Evolutionary conservation across 1,140 invertebrate genomes (phyloP).

Genomic region (Choristoneura fumiferana): DNA sequence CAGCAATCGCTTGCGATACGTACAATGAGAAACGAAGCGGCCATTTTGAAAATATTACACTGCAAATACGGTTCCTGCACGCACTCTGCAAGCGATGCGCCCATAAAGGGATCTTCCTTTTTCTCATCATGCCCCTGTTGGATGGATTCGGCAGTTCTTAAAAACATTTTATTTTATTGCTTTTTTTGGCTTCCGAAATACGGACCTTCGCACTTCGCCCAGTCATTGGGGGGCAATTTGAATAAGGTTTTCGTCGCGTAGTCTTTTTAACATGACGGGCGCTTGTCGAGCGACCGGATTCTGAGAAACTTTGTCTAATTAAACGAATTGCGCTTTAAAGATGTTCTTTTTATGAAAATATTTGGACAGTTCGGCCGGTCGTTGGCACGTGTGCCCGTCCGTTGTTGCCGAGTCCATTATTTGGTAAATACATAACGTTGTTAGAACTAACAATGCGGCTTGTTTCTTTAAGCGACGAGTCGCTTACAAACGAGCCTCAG

Average conservation of each 20-base stretch:
- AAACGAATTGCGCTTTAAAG: slow-evolving; percentile 35
- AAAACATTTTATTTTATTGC: slow-evolving; percentile 39
- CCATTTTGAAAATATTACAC: slow-evolving; percentile 47
- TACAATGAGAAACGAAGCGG: slow-evolving; percentile 26
- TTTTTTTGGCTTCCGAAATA: slow-evolving; percentile 48
- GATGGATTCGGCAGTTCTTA: slow-evolving; percentile 42
- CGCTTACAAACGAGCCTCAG: slow-evolving; percentile 23
- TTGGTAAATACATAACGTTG: slow-evolving; percentile 24
- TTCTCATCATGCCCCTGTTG: slow-evolving; percentile 31
- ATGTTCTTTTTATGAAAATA: slow-evolving; percentile 42
- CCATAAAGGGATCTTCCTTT: slow-evolving; percentile 37
- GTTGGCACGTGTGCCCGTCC: neutral
- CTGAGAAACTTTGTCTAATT: slow-evolving; percentile 40
- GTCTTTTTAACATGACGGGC: slow-evolving; percentile 33
- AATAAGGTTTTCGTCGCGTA: slow-evolving; percentile 38
- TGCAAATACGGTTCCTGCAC: slow-evolving; percentile 25
- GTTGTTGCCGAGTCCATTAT: neutral
- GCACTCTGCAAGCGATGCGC: slow-evolving; percentile 28
- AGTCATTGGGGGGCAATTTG: slow-evolving; percentile 46
- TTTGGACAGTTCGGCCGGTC: slow-evolving; percentile 24
- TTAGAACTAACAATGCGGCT: slow-evolving; percentile 32
- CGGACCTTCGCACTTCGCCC: slow-evolving; percentile 46
- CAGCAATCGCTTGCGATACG: slow-evolving; percentile 39
- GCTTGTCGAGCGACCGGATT: slow-evolving; percentile 38
- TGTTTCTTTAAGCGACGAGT: slow-evolving; percentile 37